Base-by-base conservation (phyloP, 2,888 invertebrate genomes). In the Standfussiana lucernea region DNA sequence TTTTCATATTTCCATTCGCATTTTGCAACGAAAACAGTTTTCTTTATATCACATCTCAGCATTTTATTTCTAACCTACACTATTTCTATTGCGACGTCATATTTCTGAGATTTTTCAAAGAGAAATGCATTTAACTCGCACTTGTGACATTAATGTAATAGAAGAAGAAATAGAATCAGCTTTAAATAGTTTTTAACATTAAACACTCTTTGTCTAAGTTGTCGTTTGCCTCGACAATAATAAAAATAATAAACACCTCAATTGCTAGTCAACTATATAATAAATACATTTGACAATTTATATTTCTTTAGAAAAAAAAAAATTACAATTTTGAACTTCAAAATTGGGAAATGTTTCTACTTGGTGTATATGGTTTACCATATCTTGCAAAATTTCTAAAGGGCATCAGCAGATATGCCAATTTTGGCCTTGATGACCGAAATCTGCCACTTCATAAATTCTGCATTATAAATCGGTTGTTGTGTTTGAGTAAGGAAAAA, bases 1-100 rank as follows among this genome's bases (percentile, higher is more conserved):
- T 79, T 79, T 79, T 75, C 79, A 74, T 82, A 82, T 82, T 75
- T 82, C 28, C 79, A 53, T 79, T 65, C 59, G 6, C n/a, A 61
- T 84, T 84, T 72, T 56, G 24, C 24, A 8, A 72, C 24, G 66
- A n/a, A 80, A 72, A 61, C 53, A 21, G 37, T 80, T 80, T 80
- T 56, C 65, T 56, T 70, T 65, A 40, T 35, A 65, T 37, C n/a
- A 65, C 37, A 69, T 65, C 21, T 56, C 64, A 47, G 47, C 24
- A 78, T 75, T 83, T 62, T 53, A 80, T 84, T 80, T 67, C 24
- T 35, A 67, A 50, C 65, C 28, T 80, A 35, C 40, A 40, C 40
- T 40, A 62, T 80, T 66, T 71, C 66, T 72, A 67, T 79, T 80
- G 28, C 28, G 45, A 40, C 84, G 61, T 72, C 80, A 70, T 65